A percentile compares a stretch with the other conserved stretches of the same genome.
Evolutionary conservation across 2,113 vertebrate genomes (phyloP).

Genomic region (Notothenia coriiceps): DNA sequence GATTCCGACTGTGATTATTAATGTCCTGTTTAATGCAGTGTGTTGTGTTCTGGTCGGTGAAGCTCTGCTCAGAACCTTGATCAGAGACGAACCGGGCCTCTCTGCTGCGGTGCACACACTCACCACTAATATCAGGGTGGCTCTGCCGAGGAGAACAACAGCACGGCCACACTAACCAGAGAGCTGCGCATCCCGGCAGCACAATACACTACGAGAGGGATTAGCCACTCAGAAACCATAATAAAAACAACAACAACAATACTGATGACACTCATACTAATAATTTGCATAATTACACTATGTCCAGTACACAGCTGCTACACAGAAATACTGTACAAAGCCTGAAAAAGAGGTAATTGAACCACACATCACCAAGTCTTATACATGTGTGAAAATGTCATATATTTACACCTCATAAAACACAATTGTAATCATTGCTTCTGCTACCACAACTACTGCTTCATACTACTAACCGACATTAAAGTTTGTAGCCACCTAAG

Average conservation of each 20-base stretch:
- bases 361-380: background rate
- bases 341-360: background rate
- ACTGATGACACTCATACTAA: constrained; percentile 4
- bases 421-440: background rate
- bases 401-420: background rate
- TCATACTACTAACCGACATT: background rate
- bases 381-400: background rate
- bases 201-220: constrained; percentile 35
- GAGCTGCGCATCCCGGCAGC: constrained; percentile 59
- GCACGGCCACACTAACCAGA: constrained; percentile 64
- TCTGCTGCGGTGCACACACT: constrained; percentile 56
- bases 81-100: constrained; percentile 49
- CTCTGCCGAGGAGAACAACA: constrained; percentile 66
- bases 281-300: constrained; percentile 20
- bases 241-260: constrained; percentile 27
- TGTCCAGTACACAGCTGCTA: background rate
- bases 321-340: background rate
- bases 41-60: constrained; percentile 13
- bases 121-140: constrained; percentile 76
- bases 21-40: background rate
- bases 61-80: constrained; percentile 42
- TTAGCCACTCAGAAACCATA: constrained; percentile 37
- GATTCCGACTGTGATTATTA: background rate
- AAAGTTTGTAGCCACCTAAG: background rate
- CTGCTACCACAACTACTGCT: background rate